Evolutionary conservation across 2,888 invertebrate species (phyloP), one percentile per base, ranked within the genome.

Genomic region (Mesochorus sp.): DNA sequence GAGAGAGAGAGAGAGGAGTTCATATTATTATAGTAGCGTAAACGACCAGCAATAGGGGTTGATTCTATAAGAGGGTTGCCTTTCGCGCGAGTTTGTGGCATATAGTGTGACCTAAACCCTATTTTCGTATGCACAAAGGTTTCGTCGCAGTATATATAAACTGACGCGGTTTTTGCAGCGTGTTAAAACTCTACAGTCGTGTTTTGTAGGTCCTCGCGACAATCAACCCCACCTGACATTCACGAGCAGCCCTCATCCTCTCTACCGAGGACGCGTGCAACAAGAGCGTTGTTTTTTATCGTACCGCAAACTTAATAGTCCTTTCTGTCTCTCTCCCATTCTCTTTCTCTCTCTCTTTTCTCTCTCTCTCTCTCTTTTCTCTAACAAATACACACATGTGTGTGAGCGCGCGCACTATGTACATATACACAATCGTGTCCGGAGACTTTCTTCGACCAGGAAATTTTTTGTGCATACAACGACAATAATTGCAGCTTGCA

Each of bases 101-200:
- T 37, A 51, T 21, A 47, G 39, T 74, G 68, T 78, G 75, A 68
- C 62, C 37, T 68, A 80, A 71, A 79, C 79, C 80, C 81, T 83
- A 73, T 84, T 87, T 84, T 81, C 82, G 79, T 85, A 87, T 87
- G 84, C 86, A 87, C 85, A 87, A 87, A 87, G 86, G 81, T 76
- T 85, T 81, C 67, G 76, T 79, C 78, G 73, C 59, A 76, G 44
- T 64, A 24, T 42, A 37, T 71, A 39, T 42, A 67, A 5, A 76
- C 80, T 72, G 76, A 81, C 39, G 62, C 5, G 24, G 51, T 74
- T 71, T 71, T 42, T 37, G n/a, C 19, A n/a, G 8, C 49, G 44
- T 49, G 21, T 57, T 2, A n/a, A 37, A 34, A 34, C 62, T 31
- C 44, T 10, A 24, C 42, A 42, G 28, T 47, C 66, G 64, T 66